phyloP scores from a whole-genome alignment of 2,888 invertebrate species.

The Nemapogon koenigi region DNA sequence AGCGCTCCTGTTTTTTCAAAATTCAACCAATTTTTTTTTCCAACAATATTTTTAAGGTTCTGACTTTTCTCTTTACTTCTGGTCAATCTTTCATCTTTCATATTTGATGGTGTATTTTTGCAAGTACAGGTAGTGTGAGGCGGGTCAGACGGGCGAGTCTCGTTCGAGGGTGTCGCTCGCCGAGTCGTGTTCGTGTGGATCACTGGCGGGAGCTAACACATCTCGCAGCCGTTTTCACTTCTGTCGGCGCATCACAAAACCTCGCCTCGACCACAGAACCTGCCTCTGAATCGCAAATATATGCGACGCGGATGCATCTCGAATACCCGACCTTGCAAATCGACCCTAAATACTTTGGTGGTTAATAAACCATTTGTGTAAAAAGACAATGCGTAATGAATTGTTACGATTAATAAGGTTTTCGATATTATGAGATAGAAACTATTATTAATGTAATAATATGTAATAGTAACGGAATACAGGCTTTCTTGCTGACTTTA shows the following conservation, averaged over 20 bases:
- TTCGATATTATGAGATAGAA: too few species aligned
- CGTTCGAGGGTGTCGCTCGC: conserved; percentile 53
- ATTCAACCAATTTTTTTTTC: too few species aligned
- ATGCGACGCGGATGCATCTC: neutral
- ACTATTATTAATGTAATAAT: too few species aligned
- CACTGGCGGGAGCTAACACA: conserved; percentile 31
- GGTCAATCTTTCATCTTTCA: too few species aligned
- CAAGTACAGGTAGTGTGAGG: conserved; percentile 57
- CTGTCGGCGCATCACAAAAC: conserved; percentile 45
- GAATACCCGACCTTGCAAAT: neutral
- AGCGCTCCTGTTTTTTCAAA: too few species aligned
- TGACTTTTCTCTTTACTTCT: too few species aligned
- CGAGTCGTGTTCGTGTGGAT: conserved; percentile 54
- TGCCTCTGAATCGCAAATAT: conserved; percentile 50
- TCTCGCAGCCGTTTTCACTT: conserved; percentile 47
- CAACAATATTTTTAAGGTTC: too few species aligned
- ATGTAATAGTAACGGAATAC: too few species aligned
- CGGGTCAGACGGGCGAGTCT: conserved; percentile 55
- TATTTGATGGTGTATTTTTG: too few species aligned
- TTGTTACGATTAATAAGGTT: too few species aligned
- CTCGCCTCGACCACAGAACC: conserved; percentile 41
- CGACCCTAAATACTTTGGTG: conserved; percentile 2
- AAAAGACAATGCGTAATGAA: conserved; percentile 44
- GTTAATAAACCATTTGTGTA: conserved; percentile 25
- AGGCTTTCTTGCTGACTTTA: too few species aligned